Conservation (phyloP, 2,797 vertebrate genomes). For the Lutjanus argentimaculatus region DNA sequence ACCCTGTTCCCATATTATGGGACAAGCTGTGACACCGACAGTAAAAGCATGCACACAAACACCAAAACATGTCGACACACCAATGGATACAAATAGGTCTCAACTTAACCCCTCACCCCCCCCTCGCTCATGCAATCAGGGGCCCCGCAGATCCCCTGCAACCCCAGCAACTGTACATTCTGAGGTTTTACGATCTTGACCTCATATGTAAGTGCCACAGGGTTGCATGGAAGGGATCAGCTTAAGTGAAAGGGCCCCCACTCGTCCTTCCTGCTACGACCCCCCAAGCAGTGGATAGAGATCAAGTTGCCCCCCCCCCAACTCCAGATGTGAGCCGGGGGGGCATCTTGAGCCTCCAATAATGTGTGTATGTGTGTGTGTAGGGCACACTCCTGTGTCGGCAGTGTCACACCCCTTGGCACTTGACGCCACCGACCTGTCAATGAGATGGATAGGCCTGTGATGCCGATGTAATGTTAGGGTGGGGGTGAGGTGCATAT, state of each 20-base stretch:
- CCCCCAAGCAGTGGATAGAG: conserved; percentile 73
- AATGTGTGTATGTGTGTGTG: conserved; percentile 54
- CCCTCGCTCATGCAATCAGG: conserved; percentile 24
- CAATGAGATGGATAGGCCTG: conserved; percentile 84
- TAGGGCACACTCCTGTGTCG: conserved; percentile 74
- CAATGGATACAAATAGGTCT: conserved; percentile 71
- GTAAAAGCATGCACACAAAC: conserved; percentile 62
- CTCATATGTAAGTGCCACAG: conserved; percentile 76
- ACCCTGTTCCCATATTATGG: neutral
- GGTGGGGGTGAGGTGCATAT: conserved; percentile 35
- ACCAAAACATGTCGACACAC: conserved; percentile 55
- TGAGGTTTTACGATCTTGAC: conserved; percentile 82
- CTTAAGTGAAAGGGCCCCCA: conserved; percentile 79
- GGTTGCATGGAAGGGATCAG: conserved; percentile 69
- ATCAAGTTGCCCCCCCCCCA: conserved; percentile 77
- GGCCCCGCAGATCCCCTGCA: conserved; percentile 58
- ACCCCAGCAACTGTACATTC: conserved; percentile 82
- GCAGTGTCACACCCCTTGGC: conserved; percentile 82
- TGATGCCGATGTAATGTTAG: conserved; percentile 73
- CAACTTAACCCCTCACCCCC: conserved; percentile 2
- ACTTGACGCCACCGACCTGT: conserved; percentile 85
- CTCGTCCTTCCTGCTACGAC: conserved; percentile 69
- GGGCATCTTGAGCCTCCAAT: conserved; percentile 54
- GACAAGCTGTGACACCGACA: conserved; percentile 38
- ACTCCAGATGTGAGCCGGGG: conserved; percentile 84